Percentiles rank a stretch among this genome's conserved stretches.
These are phyloP conservation scores for Rutpela maculata DNA, from an alignment of 2,888 invertebrate species.

Conservation along the genomic window DNA sequence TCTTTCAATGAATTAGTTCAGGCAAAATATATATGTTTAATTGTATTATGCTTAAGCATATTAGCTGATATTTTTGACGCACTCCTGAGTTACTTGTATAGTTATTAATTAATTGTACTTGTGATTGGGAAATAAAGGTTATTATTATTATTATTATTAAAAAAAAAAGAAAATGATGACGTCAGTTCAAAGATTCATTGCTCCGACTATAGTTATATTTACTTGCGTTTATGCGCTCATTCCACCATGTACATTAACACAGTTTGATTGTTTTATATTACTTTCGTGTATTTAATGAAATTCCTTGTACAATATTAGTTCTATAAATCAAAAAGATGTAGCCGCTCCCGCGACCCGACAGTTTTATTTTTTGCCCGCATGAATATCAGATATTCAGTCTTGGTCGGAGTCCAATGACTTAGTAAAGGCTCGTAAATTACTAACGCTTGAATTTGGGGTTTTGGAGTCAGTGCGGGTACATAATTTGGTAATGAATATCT, in stretches of 20 bases:
- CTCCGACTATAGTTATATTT: too few relatives aligned
- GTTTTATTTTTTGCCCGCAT: conserved; percentile 31
- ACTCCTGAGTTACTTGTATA: too few relatives aligned
- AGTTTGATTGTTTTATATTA: background rate
- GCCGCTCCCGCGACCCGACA: conserved; percentile 16
- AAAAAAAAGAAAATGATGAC: too few relatives aligned
- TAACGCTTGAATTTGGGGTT: conserved; percentile 36
- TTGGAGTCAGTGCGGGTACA: conserved; percentile 42
- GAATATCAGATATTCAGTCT: conserved; percentile 40
- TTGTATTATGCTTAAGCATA: too few relatives aligned
- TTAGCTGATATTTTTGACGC: too few relatives aligned
- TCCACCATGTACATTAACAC: background rate
- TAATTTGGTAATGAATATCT: conserved; percentile 47
- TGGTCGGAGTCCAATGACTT: conserved; percentile 45
- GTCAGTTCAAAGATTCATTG: too few relatives aligned
- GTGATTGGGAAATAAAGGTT: too few relatives aligned
- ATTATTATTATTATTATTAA: too few relatives aligned
- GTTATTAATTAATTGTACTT: too few relatives aligned
- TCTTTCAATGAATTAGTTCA: too few relatives aligned
- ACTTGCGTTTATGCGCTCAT: background rate
- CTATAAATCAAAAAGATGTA: conserved; percentile 28
- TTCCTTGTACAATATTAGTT: conserved; percentile 14
- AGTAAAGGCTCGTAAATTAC: conserved; percentile 41
- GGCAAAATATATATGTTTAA: too few relatives aligned
- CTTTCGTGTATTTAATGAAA: background rate